Conservation (phyloP, 2,113 vertebrate species). For the Theropithecus gelada region DNA sequence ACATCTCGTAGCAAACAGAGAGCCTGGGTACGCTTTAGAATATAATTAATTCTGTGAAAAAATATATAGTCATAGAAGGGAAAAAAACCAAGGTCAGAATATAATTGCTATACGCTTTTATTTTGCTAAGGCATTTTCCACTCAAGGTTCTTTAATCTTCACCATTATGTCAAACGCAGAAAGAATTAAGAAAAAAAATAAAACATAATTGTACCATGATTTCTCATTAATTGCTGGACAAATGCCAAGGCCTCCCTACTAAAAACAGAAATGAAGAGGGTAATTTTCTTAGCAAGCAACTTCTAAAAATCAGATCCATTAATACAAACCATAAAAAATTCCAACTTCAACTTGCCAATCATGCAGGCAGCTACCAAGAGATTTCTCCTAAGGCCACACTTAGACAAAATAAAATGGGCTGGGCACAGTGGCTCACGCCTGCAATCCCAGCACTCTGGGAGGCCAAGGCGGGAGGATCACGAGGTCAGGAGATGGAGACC, state of each 20-base stretch:
- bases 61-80: slow-evolving; percentile 16
- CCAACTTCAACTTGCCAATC: not conserved
- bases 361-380: fast-evolving
- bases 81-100: slow-evolving; percentile 74
- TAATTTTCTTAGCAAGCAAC: slow-evolving; percentile 53
- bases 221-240: slow-evolving; percentile 74
- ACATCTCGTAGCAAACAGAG: slow-evolving; percentile 24
- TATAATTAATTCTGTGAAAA: slow-evolving; percentile 48
- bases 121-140: slow-evolving; percentile 73
- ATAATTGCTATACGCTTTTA: slow-evolving; percentile 65
- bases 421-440: too few relatives aligned
- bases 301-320: not conserved
- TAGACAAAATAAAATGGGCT: not conserved
- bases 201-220: slow-evolving; percentile 54
- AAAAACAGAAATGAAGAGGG: not conserved
- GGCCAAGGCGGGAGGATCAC: too few relatives aligned
- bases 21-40: not conserved
- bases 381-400: not conserved
- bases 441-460: too few relatives aligned
- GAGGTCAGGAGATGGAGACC: too few relatives aligned
- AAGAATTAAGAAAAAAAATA: slow-evolving; percentile 49
- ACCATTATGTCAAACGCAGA: slow-evolving; percentile 69
- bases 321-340: not conserved
- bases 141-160: slow-evolving; percentile 73
- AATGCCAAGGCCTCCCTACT: slow-evolving; percentile 58